A percentile compares a stretch with the other conserved stretches of the same genome.
Evolutionary conservation across 2,113 vertebrate genomes (phyloP).

Genomic region (Halcyon malimbica): DNA sequence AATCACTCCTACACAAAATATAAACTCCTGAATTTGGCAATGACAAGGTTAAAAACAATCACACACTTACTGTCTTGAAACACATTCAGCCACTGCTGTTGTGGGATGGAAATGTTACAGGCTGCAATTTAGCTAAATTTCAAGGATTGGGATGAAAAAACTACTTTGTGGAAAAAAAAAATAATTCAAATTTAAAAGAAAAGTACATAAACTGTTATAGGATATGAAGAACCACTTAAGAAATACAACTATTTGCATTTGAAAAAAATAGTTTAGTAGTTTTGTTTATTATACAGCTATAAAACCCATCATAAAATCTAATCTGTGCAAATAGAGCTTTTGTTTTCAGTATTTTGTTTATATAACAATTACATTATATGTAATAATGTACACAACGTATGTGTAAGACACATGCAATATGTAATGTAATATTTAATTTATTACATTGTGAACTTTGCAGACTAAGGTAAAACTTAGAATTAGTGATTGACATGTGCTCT

Average conservation of each 20-base stretch:
- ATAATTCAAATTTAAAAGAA: background rate
- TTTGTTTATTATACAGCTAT: background rate
- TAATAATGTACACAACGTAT: background rate
- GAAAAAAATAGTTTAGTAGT: background rate
- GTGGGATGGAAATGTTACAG: background rate
- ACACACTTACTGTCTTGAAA: background rate
- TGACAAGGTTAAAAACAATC: background rate
- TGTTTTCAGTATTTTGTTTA: background rate
- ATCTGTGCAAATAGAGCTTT: background rate
- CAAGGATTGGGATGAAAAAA: background rate
- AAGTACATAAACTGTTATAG: background rate
- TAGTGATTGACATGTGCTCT: background rate
- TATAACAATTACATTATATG: background rate
- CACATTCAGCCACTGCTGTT: background rate
- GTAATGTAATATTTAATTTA: background rate
- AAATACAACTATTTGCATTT: background rate
- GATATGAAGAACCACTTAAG: background rate
- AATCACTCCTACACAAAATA: background rate
- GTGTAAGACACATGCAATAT: rapidly evolving
- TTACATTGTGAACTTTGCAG: background rate
- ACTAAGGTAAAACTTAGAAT: background rate
- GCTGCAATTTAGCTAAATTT: background rate
- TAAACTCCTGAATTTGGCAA: background rate
- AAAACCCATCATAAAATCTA: background rate
- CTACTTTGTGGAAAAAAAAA: background rate